Percentiles rank a stretch among this genome's conserved stretches.
phyloP scores from a whole-genome alignment of 1,140 invertebrate species.

The Cydia splendana region DNA sequence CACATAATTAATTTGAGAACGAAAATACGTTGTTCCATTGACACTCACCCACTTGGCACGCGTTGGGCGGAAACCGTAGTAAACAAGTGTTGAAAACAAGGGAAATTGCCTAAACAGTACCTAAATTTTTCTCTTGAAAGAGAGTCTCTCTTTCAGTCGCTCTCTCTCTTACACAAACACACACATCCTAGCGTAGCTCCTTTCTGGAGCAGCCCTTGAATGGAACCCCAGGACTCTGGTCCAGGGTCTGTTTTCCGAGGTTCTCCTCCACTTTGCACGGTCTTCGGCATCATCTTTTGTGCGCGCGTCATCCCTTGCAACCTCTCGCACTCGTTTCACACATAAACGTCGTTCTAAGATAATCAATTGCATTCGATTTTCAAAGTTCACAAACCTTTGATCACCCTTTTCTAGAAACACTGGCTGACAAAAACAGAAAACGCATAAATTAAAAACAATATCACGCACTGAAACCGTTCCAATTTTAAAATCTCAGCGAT shows the following conservation, averaged over 20 bases:
- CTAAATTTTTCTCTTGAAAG: not conserved
- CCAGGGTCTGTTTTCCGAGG: too few species aligned
- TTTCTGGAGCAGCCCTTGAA: too few species aligned
- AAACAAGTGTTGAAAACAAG: conserved; percentile 39
- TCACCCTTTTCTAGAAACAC: not conserved
- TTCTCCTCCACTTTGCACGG: too few species aligned
- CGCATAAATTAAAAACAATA: conserved; percentile 11
- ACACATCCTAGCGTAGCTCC: too few species aligned
- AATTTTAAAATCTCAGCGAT: conserved; percentile 63
- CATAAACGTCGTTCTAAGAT: not conserved
- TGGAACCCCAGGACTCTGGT: too few species aligned
- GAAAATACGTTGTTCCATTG: conserved; percentile 51
- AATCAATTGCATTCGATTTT: conserved; percentile 6
- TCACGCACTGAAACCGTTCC: conserved; percentile 46
- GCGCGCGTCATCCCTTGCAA: too few species aligned
- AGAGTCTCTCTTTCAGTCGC: not conserved
- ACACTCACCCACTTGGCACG: conserved; percentile 74
- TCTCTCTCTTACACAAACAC: too few species aligned
- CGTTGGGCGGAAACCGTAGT: conserved; percentile 23
- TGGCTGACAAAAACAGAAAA: not conserved
- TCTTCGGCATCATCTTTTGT: too few species aligned
- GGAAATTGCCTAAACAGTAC: conserved; percentile 37
- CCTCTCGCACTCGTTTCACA: not conserved
- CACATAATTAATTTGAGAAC: conserved; percentile 17
- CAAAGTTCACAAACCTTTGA: not conserved